phyloP scores from a whole-genome alignment of 1,140 invertebrate genomes.

The Drosophila orena region DNA sequence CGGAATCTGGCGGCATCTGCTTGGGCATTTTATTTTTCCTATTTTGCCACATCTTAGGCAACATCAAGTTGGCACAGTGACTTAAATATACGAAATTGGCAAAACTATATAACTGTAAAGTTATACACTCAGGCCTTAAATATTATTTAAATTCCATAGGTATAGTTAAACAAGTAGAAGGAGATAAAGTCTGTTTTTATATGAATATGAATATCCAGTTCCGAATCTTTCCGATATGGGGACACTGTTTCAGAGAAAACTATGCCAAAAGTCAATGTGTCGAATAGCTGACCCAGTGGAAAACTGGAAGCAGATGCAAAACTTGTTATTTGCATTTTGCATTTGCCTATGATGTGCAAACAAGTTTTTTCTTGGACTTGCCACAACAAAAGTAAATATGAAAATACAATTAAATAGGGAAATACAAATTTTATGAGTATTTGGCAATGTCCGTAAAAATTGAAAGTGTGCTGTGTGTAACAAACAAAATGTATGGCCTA shows the following conservation, averaged over 20 bases:
- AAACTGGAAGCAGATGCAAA: constrained; percentile 26
- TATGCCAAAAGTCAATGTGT: constrained; percentile 49
- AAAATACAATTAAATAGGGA: not conserved
- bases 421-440: not conserved
- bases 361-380: constrained; percentile 12
- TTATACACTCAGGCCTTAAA: not conserved
- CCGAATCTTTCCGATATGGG: too few relatives aligned
- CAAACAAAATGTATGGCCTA: too few relatives aligned
- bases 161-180: too few relatives aligned
- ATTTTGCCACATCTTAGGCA: constrained; percentile 9
- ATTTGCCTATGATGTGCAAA: constrained; percentile 20
- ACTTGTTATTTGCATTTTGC: constrained; percentile 35
- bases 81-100: not conserved
- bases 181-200: too few relatives aligned
- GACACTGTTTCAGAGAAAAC: constrained; percentile 10
- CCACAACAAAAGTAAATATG: not conserved
- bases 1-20: constrained; percentile 29
- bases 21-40: constrained; percentile 9
- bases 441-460: not conserved
- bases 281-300: constrained; percentile 35
- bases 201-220: too few relatives aligned
- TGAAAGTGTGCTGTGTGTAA: not conserved
- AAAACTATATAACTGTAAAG: too few relatives aligned
- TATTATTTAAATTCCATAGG: too few relatives aligned
- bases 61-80: constrained; percentile 15